Base-by-base conservation (phyloP, 2,888 invertebrate genomes). In the Troides oblongomaculatus region DNA sequence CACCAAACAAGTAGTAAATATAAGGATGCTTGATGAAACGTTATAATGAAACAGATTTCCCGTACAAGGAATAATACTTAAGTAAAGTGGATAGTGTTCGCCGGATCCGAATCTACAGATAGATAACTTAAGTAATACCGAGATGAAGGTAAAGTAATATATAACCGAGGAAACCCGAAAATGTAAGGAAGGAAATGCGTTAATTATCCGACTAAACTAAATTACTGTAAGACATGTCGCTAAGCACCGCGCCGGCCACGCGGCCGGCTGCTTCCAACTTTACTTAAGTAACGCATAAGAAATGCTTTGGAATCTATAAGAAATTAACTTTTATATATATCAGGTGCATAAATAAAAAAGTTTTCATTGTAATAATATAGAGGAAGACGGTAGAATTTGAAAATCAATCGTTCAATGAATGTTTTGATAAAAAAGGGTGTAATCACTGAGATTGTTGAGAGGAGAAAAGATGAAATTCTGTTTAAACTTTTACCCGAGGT, bases 201-300 rank as follows among this genome's bases (percentile, higher is more conserved):
- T 89, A 87, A 89, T 89, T 88, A 85, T 84, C 82, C 82, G 76
- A 77, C 79, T 83, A 83, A 87, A 88, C 84, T 88, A 88, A 88
- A 88, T 89, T 88, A 88, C 87, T 78, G 75, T 82, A 84, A 86
- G 87, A 88, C 87, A 85, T 84, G 84, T 85, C 85, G 81, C 85
- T 84, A 84, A 85, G 86, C 85, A 83, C 76, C 74, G 72, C 77
- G 73, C 3, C 72, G 83, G 86, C 83, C 79, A 80, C 30, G 21
- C 73, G 74, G 78, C 36, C 1, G 10, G 6, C 8, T 21, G 56
- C 21, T 0, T 56, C 70, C 17, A 5, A 46, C 17, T 21, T 56
- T 30, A 39, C 7, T 23, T 36, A 43, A 21, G 21, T 36, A 64
- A 30, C 18, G 36, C 17, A 23, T 3, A 56, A 21, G 12, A 30